Percentiles rank a stretch among this genome's conserved stretches.
Evolutionary conservation across 2,888 invertebrate genomes (phyloP).

Genomic region (Bembecia ichneumoniformis): DNA sequence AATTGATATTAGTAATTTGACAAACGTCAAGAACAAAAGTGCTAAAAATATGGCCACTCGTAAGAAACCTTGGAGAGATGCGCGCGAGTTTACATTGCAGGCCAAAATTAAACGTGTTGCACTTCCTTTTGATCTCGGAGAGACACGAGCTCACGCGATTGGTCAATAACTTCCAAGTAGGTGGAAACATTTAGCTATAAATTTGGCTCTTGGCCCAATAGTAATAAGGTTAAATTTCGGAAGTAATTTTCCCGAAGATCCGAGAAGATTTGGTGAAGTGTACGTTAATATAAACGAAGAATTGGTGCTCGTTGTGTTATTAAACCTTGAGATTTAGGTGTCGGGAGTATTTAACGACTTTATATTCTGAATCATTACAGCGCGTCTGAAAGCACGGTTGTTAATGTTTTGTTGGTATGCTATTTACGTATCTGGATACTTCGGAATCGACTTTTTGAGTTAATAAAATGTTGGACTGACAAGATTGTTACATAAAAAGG

Average conservation of each 20-base stretch:
- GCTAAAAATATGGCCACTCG: constrained; percentile 19
- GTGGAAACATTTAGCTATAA: background rate
- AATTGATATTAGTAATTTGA: constrained; percentile 26
- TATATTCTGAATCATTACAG: constrained; percentile 3
- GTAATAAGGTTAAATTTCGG: background rate
- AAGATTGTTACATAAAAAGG: too few relatives aligned
- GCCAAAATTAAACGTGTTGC: constrained; percentile 39
- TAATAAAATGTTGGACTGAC: too few relatives aligned
- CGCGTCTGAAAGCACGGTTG: background rate
- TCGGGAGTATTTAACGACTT: constrained; percentile 2
- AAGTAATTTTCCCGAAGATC: background rate
- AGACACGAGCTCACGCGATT: constrained; percentile 16
- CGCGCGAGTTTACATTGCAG: constrained; percentile 21
- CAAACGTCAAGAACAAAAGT: constrained; percentile 30
- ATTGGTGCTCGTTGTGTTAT: constrained; percentile 1
- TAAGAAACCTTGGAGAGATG: constrained; percentile 34
- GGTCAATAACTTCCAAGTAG: background rate
- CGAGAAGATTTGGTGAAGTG: background rate
- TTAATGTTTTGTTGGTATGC: background rate
- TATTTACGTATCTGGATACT: background rate
- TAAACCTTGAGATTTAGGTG: constrained; percentile 4
- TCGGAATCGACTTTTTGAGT: too few relatives aligned
- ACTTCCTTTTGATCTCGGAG: constrained; percentile 32
- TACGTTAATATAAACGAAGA: background rate
- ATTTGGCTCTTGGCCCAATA: background rate